A percentile compares a stretch with the other conserved stretches of the same genome.
phyloP scores from a whole-genome alignment of 2,113 vertebrate genomes.

The Coturnix japonica region DNA sequence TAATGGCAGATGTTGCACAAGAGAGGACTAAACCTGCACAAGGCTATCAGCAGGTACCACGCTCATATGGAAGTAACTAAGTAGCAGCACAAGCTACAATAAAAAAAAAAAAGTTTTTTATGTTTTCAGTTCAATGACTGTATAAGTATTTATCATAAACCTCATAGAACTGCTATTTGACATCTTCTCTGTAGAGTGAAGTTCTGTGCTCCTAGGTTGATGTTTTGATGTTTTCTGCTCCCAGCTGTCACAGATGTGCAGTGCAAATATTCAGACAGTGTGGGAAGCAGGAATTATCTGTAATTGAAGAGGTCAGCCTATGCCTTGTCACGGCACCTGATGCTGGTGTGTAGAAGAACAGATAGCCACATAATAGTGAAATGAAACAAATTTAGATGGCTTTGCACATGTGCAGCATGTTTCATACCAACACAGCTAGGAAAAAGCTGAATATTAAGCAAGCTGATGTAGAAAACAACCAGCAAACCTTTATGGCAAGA shows the following conservation, averaged over 20 bases:
- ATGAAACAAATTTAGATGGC: not conserved
- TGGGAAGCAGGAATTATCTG: not conserved
- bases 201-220: not conserved
- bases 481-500: not conserved
- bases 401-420: not conserved
- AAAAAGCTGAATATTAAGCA: not conserved
- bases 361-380: not conserved
- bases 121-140: not conserved
- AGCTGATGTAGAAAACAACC: not conserved
- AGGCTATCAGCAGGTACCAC: too few relatives aligned
- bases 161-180: not conserved
- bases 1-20: too few relatives aligned
- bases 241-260: not conserved
- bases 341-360: accelerated
- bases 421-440: not conserved
- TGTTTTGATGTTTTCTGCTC: not conserved
- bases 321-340: not conserved
- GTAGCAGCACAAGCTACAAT: not conserved
- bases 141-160: not conserved
- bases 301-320: not conserved
- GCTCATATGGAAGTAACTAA: not conserved
- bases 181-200: not conserved
- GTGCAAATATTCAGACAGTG: not conserved
- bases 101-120: too few relatives aligned
- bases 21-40: not conserved